Conservation (phyloP, 2,797 vertebrate genomes). For the Pteronotus mesoamericanus region DNA sequence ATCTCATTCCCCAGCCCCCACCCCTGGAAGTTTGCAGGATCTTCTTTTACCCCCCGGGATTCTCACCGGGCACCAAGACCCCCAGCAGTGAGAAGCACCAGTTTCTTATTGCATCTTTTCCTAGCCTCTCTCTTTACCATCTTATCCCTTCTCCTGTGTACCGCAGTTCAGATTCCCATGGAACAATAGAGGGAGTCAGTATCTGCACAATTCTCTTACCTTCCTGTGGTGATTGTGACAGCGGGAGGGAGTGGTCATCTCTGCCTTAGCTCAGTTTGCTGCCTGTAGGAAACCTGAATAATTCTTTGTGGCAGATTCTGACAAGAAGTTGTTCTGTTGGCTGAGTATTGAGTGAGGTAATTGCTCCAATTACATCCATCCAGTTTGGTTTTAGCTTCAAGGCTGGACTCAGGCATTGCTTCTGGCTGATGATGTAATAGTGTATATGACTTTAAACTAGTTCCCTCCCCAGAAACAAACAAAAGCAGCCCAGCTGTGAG, state of each 20-base stretch:
- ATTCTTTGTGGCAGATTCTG: slow-evolving; percentile 37
- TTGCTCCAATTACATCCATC: neutral
- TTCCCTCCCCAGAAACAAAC: neutral
- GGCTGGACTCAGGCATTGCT: neutral
- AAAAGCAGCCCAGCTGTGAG: neutral
- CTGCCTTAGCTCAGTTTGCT: neutral
- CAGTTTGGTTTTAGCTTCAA: neutral
- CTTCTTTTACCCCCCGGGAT: neutral
- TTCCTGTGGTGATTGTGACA: neutral
- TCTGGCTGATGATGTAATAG: neutral
- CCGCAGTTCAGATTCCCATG: neutral
- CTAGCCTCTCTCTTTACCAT: neutral
- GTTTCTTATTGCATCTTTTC: neutral
- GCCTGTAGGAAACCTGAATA: neutral
- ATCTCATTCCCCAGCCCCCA: neutral
- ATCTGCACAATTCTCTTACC: neutral
- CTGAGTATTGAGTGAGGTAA: neutral
- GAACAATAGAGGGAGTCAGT: neutral
- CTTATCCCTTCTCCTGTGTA: neutral
- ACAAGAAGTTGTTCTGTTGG: slow-evolving; percentile 8
- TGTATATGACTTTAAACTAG: neutral
- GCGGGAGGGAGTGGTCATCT: neutral
- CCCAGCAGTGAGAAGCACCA: neutral
- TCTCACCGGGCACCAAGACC: neutral
- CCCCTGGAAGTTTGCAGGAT: neutral